Conservation (phyloP, 2,797 vertebrate species). For the Poliocrania exsul region DNA sequence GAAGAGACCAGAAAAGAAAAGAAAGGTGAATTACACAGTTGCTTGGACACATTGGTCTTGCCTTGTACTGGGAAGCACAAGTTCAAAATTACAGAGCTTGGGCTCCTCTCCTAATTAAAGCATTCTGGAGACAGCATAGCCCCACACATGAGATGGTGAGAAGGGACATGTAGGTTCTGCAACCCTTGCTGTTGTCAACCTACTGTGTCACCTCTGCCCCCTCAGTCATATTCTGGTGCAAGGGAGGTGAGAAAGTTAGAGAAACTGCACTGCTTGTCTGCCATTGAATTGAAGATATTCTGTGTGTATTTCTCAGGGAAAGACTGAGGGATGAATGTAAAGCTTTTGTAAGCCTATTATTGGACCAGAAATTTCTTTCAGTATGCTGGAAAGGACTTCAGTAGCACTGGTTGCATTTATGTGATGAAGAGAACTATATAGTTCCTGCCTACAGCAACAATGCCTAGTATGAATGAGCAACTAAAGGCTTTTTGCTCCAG, state of each 20-base stretch:
- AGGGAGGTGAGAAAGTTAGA: neutral
- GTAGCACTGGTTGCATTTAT: neutral
- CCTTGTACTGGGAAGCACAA: neutral
- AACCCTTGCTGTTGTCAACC: neutral
- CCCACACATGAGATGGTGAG: neutral
- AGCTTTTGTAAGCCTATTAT: neutral
- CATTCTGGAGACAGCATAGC: neutral
- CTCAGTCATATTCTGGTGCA: neutral
- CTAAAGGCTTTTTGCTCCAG: neutral
- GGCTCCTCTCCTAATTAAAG: neutral
- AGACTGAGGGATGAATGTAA: neutral
- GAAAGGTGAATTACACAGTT: neutral
- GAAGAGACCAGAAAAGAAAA: neutral
- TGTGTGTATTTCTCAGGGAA: neutral
- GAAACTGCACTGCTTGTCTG: neutral
- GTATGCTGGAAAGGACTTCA: neutral
- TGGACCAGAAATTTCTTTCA: neutral
- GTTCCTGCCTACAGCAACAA: neutral
- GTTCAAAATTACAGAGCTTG: neutral
- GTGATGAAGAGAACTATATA: neutral
- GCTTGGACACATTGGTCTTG: neutral
- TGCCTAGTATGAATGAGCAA: neutral
- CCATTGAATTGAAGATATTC: fast-evolving
- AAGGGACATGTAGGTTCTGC: fast-evolving
- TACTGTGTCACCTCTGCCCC: neutral